Evolutionary conservation across 2,113 vertebrate genomes (phyloP).

Genomic region (Ictalurus furcatus): DNA sequence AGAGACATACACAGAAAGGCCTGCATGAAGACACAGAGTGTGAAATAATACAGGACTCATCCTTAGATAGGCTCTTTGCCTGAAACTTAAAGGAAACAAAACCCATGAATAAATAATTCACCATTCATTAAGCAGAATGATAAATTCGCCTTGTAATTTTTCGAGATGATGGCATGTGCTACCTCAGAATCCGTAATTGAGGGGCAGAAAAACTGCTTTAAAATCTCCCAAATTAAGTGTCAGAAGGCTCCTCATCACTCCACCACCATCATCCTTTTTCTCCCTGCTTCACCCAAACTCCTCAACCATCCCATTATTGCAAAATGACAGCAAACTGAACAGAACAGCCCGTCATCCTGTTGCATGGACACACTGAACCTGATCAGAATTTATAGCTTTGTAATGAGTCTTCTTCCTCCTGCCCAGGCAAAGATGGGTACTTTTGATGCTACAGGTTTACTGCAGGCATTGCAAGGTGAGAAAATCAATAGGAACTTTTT

Average conservation of each 20-base stretch:
- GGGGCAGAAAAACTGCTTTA: conserved; percentile 16
- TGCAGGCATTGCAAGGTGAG: conserved; percentile 17
- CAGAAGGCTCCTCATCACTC: conserved; percentile 31
- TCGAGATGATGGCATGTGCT: conserved; percentile 47
- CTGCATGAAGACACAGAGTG: conserved; percentile 44
- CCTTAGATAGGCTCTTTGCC: conserved; percentile 50
- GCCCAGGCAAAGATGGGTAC: conserved; percentile 51
- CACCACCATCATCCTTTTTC: conserved; percentile 22
- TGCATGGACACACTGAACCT: conserved; percentile 48
- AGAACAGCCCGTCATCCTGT: conserved; percentile 46
- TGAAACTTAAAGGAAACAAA: conserved; percentile 55
- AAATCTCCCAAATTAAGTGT: conserved; percentile 59
- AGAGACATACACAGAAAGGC: not conserved
- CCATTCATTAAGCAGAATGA: conserved; percentile 62
- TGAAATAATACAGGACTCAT: conserved; percentile 36
- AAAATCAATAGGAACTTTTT: conserved; percentile 48
- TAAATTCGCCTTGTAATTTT: conserved; percentile 58
- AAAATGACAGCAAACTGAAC: conserved; percentile 60
- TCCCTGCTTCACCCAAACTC: not conserved
- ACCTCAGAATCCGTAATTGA: conserved; percentile 56
- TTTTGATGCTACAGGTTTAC: conserved; percentile 59
- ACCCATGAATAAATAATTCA: conserved; percentile 65
- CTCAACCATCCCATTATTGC: conserved; percentile 51
- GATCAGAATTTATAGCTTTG: conserved; percentile 52
- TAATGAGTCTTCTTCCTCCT: conserved; percentile 57